Percentiles rank a stretch among this genome's conserved stretches.
Conservation (phyloP, 2,888 invertebrate genomes). For the Eristalis tenax region DNA sequence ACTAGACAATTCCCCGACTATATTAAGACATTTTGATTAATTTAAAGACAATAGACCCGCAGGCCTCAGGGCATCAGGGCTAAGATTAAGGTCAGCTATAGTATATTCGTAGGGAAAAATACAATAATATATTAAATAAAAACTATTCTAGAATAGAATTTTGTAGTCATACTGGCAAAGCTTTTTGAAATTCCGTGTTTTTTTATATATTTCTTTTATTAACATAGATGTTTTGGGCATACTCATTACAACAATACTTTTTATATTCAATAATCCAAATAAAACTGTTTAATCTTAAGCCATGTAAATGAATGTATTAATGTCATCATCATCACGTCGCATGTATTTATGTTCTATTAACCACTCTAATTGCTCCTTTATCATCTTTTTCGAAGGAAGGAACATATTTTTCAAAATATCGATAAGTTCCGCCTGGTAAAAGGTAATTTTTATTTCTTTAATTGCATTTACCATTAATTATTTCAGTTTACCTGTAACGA, state of each 20-base stretch:
- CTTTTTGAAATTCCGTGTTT: not conserved
- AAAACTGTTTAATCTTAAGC: constrained; percentile 84
- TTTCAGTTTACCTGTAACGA: constrained; percentile 88
- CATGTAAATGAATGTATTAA: constrained; percentile 99
- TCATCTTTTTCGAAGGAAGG: constrained; percentile 99
- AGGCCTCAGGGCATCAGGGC: too few species aligned
- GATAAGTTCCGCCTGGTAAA: constrained; percentile 91
- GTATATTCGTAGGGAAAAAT: too few species aligned
- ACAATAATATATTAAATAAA: not conserved
- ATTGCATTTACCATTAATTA: not conserved
- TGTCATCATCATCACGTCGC: constrained; percentile 97
- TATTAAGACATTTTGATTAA: too few species aligned
- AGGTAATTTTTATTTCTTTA: not conserved
- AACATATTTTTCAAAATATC: constrained; percentile 99
- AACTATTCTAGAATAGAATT: too few species aligned
- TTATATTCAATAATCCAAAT: constrained; percentile 3
- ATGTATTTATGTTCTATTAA: constrained; percentile 99
- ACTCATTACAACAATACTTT: constrained; percentile 13
- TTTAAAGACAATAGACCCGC: too few species aligned
- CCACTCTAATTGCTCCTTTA: constrained; percentile 99
- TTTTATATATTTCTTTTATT: not conserved
- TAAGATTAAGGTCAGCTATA: too few species aligned
- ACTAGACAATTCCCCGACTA: too few species aligned
- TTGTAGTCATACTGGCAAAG: not conserved
- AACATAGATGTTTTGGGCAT: constrained; percentile 7